Base-by-base conservation (phyloP, 2,888 invertebrate genomes). In the Mimumesa dahlbomi region DNA sequence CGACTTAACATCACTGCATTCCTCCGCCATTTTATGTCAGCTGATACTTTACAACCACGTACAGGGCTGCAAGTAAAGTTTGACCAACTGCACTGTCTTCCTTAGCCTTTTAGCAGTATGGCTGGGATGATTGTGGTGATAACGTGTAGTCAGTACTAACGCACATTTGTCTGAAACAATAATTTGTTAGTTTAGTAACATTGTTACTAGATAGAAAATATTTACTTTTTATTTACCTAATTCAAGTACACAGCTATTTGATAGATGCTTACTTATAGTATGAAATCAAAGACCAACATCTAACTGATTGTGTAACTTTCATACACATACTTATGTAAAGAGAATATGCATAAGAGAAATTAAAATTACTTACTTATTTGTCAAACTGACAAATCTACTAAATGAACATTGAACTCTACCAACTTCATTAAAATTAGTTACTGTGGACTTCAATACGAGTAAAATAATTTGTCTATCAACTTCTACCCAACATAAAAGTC, bases 11-110 rank as follows among this genome's bases (percentile, higher is more conserved):
- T 88, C 88, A 43, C 56, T 81, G 68, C 81, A 85, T 63, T 88
- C 87, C 59, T 89, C 89, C 42, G 88, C 87, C 89, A 89, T 89
- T 54, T 65, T 68, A 45, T 36, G 29, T 22, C 0, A 19, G 40
- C 36, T 18, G 40, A 40, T 54, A 63, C 6, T 43, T 7, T 13
- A 21, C 42, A 64, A 61, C 19, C 31, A 40, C 57, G 25, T 46
- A 31, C 6, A 21, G 13, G 54, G 18, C 40, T 25, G 19, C 36
- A 48, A 45, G 45, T 34, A 53, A 57, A 22, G 22, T 70, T 36
- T 34, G 43, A 46, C 11, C n/a, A 7, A 14, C 16, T 13, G 19
- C 11, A 19, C 19, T 42, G 34, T 57, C 53, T 53, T 67, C 67
- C 31, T 40, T 18, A 25, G 34, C 25, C 14, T 46, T 58, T 64